These are phyloP conservation scores for Trichonephila clavata DNA, from an alignment of 1,140 invertebrate species.

Conservation along the genomic window DNA sequence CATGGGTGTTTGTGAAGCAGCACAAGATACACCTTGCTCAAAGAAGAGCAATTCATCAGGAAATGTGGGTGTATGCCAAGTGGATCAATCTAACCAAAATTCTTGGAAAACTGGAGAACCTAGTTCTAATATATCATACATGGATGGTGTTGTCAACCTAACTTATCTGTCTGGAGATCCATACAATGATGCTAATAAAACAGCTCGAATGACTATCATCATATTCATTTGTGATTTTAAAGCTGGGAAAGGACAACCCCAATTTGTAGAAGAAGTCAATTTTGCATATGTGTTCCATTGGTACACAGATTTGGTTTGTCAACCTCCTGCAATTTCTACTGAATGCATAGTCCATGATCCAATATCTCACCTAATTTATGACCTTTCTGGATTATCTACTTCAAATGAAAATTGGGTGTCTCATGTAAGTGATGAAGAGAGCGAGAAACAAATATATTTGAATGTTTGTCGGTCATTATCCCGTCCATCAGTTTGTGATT, in stretches of 20 bases:
- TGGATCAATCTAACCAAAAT: not conserved
- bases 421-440: constrained; percentile 77
- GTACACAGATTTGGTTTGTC: constrained; percentile 81
- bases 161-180: constrained; percentile 80
- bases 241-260: constrained; percentile 79
- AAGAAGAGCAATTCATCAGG: constrained; percentile 7
- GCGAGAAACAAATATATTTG: constrained; percentile 80
- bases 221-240: constrained; percentile 80
- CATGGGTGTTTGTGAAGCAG: constrained; percentile 80
- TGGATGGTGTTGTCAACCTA: constrained; percentile 81
- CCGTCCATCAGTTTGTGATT: constrained; percentile 78
- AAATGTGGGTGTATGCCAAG: constrained; percentile 80
- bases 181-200: constrained; percentile 78
- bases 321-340: constrained; percentile 47
- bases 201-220: constrained; percentile 79
- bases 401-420: constrained; percentile 79
- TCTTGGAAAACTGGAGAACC: constrained; percentile 78
- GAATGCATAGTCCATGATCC: constrained; percentile 80
- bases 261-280: constrained; percentile 79
- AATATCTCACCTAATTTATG: constrained; percentile 79
- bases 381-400: constrained; percentile 79
- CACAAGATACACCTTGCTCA: constrained; percentile 78
- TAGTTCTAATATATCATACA: constrained; percentile 78
- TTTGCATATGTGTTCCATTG: constrained; percentile 80
- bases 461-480: constrained; percentile 80